These are phyloP conservation scores for Hydrochoerus hydrochaeris DNA, from an alignment of 2,113 vertebrate species.

Conservation along the genomic window DNA sequence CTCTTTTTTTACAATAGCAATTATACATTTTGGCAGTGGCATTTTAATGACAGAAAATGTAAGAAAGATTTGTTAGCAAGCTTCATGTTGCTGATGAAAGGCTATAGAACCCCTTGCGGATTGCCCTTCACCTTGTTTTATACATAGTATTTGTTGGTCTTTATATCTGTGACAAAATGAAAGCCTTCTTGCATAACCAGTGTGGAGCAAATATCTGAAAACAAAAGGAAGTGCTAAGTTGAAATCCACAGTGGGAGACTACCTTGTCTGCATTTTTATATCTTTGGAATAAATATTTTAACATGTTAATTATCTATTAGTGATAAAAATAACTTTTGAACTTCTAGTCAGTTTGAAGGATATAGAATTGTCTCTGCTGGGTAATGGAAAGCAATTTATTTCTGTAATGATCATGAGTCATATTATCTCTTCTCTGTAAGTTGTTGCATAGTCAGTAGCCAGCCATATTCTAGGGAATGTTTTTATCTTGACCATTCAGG, in stretches of 20 bases:
- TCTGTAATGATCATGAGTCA: constrained; percentile 80
- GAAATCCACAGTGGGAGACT: constrained; percentile 82
- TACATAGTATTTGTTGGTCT: constrained; percentile 78
- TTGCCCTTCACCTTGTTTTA: constrained; percentile 73
- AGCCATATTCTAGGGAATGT: constrained; percentile 53
- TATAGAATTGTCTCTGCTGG: constrained; percentile 79
- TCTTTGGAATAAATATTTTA: constrained; percentile 88
- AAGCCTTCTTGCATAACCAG: constrained; percentile 68
- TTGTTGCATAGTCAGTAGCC: constrained; percentile 78
- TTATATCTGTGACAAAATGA: constrained; percentile 78
- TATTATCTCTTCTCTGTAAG: constrained; percentile 80
- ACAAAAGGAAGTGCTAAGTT: constrained; percentile 79
- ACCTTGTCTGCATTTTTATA: constrained; percentile 86
- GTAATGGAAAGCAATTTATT: constrained; percentile 87
- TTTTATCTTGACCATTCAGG: not conserved
- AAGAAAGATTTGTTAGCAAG: constrained; percentile 68
- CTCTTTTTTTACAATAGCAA: no score
- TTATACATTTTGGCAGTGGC: no score
- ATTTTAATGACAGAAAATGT: not conserved
- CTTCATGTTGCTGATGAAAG: constrained; percentile 68
- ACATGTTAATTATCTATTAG: constrained; percentile 88
- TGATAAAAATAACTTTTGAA: constrained; percentile 89
- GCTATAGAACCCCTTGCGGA: constrained; percentile 64
- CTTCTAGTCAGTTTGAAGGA: constrained; percentile 84
- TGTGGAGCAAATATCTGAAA: constrained; percentile 79